Evolutionary conservation across 1,140 invertebrate species (phyloP).

Genomic region (Araneus ventricosus): DNA sequence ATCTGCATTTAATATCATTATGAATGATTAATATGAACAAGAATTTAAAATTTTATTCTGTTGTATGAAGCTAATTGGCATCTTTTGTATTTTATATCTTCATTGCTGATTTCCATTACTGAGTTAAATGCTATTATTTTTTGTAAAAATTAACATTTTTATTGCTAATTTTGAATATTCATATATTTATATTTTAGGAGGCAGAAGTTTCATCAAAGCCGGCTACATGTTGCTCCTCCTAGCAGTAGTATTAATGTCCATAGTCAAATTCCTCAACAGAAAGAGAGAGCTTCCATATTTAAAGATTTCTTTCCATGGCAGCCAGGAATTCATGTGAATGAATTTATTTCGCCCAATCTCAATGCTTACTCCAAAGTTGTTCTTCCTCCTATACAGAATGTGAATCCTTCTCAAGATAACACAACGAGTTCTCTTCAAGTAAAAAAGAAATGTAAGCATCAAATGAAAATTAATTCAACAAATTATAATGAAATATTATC

Average conservation of each 20-base stretch:
- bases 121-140: too few species aligned
- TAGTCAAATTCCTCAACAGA: not conserved
- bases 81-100: not conserved
- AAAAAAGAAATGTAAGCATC: constrained; percentile 8
- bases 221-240: not conserved
- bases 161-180: not conserved
- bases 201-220: constrained; percentile 31
- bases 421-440: not conserved
- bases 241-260: not conserved
- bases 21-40: too few species aligned
- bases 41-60: not conserved
- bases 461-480: not conserved
- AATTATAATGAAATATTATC: too few species aligned
- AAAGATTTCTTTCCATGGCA: not conserved
- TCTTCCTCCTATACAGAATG: not conserved
- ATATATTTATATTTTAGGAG: not conserved
- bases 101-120: not conserved
- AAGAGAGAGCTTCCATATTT: not conserved
- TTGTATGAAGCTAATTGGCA: not conserved
- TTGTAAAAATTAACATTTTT: too few species aligned
- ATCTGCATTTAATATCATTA: too few species aligned
- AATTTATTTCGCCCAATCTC: not conserved
- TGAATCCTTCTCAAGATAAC: not conserved
- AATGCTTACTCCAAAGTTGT: not conserved
- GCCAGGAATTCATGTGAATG: not conserved